Evolutionary conservation across 2,888 invertebrate genomes (phyloP), one percentile per base, ranked within the genome.

Genomic region (Lasioglossum vierecki): DNA sequence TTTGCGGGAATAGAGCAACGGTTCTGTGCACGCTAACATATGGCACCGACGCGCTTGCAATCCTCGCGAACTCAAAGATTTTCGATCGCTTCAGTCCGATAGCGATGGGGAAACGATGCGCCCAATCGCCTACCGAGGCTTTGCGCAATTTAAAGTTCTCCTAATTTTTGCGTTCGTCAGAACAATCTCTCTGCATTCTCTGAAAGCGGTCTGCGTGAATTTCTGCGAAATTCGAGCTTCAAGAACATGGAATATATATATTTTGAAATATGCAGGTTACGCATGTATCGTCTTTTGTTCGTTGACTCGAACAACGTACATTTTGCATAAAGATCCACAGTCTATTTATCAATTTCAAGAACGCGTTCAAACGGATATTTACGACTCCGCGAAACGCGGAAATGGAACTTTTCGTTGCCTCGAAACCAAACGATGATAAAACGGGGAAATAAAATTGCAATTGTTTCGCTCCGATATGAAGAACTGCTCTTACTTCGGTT

Each of bases 1-100:
- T 93, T 93, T 92, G 91, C 91, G 87, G 88, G 88, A 91, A 91
- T 90, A 91, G 89, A 89, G 90, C 88, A 88, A 91, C 88, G 84
- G 88, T 86, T 83, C 84, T 80, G 49, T 79, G 83, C 79, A 79
- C 75, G 83, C 84, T 91, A 92, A 90, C 93, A 92, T 93, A 93
- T 93, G 91, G 91, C 82, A 79, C 76, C 80, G 91, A 91, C 90
- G 85, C 87, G 84, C 82, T 85, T 76, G 71, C 72, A 80, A 77
- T 83, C 80, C 79, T 85, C 84, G 83, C 86, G 78, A 87, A 78
- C 87, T 85, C 86, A 80, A 76, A 41, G 71, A 89, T 89, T 90
- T 89, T 85, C 86, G 89, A 90, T 88, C 84, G 78, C 86, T 80
- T 78, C 66, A 66, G 88, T 76, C 53, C 68, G 49, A 86, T 66